Evolutionary conservation across 2,888 invertebrate genomes (phyloP).

Genomic region (Strigamia crassipes): DNA sequence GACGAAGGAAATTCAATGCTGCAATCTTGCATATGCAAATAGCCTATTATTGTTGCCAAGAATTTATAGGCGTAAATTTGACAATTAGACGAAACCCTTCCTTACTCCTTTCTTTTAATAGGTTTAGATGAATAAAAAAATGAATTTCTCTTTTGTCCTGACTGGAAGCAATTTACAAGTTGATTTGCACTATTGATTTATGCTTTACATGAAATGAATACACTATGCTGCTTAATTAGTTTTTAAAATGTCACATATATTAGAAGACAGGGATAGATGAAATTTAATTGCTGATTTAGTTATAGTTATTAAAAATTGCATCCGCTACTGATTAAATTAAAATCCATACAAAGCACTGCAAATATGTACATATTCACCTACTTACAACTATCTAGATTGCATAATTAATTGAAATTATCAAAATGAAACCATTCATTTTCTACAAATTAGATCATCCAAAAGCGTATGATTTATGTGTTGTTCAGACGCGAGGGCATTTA

Average conservation of each 20-base stretch:
- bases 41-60: neutral
- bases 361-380: neutral
- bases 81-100: neutral
- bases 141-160: neutral
- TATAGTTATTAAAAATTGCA: constrained; percentile 29
- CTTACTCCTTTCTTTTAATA: neutral
- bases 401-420: constrained; percentile 12
- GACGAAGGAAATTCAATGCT: neutral
- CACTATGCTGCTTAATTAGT: constrained; percentile 12
- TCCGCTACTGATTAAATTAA: neutral
- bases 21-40: neutral
- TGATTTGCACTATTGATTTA: constrained; percentile 36
- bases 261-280: neutral
- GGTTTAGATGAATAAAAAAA: neutral
- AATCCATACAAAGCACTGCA: neutral
- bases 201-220: constrained; percentile 24
- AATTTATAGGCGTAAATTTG: neutral
- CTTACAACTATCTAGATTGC: neutral
- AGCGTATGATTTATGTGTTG: neutral
- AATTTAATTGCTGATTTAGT: neutral
- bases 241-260: constrained; percentile 1
- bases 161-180: constrained; percentile 31
- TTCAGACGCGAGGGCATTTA: neutral
- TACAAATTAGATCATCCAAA: constrained; percentile 8
- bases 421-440: constrained; percentile 10